Percentiles rank a stretch among this genome's conserved stretches.
These are phyloP conservation scores for Ectemnius continuus DNA, from an alignment of 2,888 invertebrate genomes.

Conservation along the genomic window DNA sequence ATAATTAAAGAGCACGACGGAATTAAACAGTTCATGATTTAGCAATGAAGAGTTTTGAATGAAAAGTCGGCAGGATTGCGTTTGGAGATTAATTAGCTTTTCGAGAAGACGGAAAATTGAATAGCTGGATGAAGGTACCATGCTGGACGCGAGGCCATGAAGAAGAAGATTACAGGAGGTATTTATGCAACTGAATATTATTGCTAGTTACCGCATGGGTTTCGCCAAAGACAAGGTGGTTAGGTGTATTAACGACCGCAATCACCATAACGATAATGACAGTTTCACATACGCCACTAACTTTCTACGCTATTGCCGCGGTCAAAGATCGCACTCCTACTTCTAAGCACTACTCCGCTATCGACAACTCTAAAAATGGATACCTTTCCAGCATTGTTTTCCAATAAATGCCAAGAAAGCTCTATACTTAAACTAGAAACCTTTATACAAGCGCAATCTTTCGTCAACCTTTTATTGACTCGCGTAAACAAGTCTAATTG, in stretches of 20 bases:
- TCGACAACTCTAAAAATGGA: not conserved
- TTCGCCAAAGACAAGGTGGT: slow-evolving; percentile 17
- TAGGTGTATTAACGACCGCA: slow-evolving; percentile 18
- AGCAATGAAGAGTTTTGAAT: too few relatives aligned
- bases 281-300: slow-evolving; percentile 5
- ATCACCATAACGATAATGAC: slow-evolving; percentile 27
- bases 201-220: slow-evolving; percentile 17
- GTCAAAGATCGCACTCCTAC: not conserved
- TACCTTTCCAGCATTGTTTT: too few relatives aligned
- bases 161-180: slow-evolving; percentile 8
- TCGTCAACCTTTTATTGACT: too few relatives aligned
- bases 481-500: too few relatives aligned
- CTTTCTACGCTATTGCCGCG: slow-evolving; percentile 20
- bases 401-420: not conserved
- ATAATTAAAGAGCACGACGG: too few relatives aligned
- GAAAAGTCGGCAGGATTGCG: too few relatives aligned
- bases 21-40: too few relatives aligned
- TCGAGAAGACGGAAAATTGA: too few relatives aligned
- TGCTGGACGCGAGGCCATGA: not conserved
- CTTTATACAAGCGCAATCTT: too few relatives aligned
- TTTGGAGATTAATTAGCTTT: too few relatives aligned
- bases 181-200: slow-evolving; percentile 35
- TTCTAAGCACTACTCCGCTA: too few relatives aligned
- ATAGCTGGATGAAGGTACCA: too few relatives aligned
- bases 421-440: not conserved